A percentile compares a stretch with the other conserved stretches of the same genome.
Evolutionary conservation across 2,888 invertebrate species (phyloP).

Genomic region (Phoronis australis): DNA sequence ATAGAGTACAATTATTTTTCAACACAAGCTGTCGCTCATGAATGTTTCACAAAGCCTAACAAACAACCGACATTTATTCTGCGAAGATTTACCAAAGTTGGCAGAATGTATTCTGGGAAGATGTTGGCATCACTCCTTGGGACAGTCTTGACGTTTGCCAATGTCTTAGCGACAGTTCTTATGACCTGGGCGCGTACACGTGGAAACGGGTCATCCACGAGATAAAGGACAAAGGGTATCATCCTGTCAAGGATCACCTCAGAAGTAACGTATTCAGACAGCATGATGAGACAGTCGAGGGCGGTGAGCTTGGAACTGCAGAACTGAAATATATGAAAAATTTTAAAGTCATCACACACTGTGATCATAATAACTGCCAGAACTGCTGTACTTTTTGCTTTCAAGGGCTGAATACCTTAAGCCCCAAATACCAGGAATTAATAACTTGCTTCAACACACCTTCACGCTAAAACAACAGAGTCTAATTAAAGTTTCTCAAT

Average conservation of each 20-base stretch:
- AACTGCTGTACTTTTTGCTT: no score
- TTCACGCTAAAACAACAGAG: no score
- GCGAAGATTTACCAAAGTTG: slow-evolving; percentile 56
- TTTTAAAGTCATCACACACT: not conserved
- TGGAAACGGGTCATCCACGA: slow-evolving; percentile 73
- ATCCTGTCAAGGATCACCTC: slow-evolving; percentile 91
- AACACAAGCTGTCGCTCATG: no score
- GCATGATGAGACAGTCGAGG: slow-evolving; percentile 73
- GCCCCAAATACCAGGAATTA: no score
- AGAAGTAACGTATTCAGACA: slow-evolving; percentile 78
- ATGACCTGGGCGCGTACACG: slow-evolving; percentile 85
- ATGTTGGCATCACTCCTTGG: slow-evolving; percentile 84
- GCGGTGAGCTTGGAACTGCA: slow-evolving; percentile 41
- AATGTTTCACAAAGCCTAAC: no score
- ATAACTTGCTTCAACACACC: no score
- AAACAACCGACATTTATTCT: no score
- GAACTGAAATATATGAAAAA: slow-evolving; percentile 27
- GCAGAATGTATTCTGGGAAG: slow-evolving; percentile 94
- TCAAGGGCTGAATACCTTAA: no score
- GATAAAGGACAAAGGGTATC: slow-evolving; percentile 72
- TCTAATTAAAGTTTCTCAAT: no score
- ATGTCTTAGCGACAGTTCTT: slow-evolving; percentile 72
- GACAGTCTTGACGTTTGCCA: slow-evolving; percentile 67
- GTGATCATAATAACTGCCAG: no score
- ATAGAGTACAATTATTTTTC: no score